Base-by-base conservation (phyloP, 2,888 invertebrate genomes). In the Dasypolia templi region DNA sequence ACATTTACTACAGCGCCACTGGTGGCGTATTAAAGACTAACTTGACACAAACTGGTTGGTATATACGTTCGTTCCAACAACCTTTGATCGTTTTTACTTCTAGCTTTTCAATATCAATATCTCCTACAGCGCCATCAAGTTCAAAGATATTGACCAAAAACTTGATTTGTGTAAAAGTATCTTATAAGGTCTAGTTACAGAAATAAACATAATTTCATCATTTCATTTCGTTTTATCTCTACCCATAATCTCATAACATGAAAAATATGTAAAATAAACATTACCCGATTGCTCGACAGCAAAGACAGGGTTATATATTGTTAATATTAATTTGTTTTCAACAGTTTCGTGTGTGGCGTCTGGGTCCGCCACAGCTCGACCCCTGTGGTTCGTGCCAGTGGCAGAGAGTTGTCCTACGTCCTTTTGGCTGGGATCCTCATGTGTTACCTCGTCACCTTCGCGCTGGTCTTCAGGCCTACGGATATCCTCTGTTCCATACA, bases 381-480 rank as follows among this genome's bases (percentile, higher is more conserved):
- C 0, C 99, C 99, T 0, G 98, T 99, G 66, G 99, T 99, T n/a
- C 97, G 99, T 85, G 99, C 99, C 53, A 99, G 99, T 26, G 99
- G 99, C 53, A 96, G 98, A 61, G 98, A 99, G 94, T 95, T 99
- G 73, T 98, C 98, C 80, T 99, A 99, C 94, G 98, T 99, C 55
- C 97, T 99, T 58, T 97, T 99, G 82, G 97, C 97, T 55, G 99
- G 99, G 5, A 98, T 99, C 87, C 97, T 99, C 84, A 97, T 99
- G 97, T 99, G 99, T 94, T 99, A 99, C 95, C 97, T 98, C 76
- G 98, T 99, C 82, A 99, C 99, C 62, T 99, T 99, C 93, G 98
- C 98, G 6, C 97, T 99, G 46, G 98, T 99, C 68, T 97, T 99
- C 82, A 97, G 98, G 75, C 98, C 98, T 0, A 98, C 98, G 32